Evolutionary conservation across 2,797 vertebrate genomes (phyloP).

Genomic region (Danionella dracula): DNA sequence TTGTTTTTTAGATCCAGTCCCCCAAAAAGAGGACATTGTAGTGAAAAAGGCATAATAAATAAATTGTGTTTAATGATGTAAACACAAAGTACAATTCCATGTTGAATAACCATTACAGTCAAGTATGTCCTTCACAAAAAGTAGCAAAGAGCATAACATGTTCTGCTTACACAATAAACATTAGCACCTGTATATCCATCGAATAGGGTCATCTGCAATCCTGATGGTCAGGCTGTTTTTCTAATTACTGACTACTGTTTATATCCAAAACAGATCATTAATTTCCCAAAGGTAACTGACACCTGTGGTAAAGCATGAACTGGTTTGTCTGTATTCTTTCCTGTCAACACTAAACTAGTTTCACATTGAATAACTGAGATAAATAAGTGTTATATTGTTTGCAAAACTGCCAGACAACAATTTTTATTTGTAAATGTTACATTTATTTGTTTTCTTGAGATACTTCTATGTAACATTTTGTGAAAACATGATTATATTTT

Average conservation of each 20-base stretch:
- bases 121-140: background rate
- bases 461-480: too few relatives aligned
- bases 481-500: too few relatives aligned
- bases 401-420: too few relatives aligned
- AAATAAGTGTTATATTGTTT: too few relatives aligned
- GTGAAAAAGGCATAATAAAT: too few relatives aligned
- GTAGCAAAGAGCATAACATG: background rate
- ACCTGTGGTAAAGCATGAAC: background rate
- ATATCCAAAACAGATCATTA: background rate
- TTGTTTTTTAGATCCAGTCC: too few relatives aligned
- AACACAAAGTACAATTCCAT: background rate
- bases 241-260: background rate
- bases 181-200: background rate
- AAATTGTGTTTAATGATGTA: too few relatives aligned
- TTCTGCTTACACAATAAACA: background rate
- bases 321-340: background rate
- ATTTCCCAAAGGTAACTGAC: background rate
- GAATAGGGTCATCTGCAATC: background rate
- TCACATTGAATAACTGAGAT: background rate
- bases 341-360: background rate
- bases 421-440: too few relatives aligned
- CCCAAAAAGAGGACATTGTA: too few relatives aligned
- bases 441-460: too few relatives aligned
- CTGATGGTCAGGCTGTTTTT: background rate
- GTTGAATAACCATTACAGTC: background rate